These are phyloP conservation scores for Gari tellinella DNA, from an alignment of 2,888 invertebrate species.

Conservation along the genomic window DNA sequence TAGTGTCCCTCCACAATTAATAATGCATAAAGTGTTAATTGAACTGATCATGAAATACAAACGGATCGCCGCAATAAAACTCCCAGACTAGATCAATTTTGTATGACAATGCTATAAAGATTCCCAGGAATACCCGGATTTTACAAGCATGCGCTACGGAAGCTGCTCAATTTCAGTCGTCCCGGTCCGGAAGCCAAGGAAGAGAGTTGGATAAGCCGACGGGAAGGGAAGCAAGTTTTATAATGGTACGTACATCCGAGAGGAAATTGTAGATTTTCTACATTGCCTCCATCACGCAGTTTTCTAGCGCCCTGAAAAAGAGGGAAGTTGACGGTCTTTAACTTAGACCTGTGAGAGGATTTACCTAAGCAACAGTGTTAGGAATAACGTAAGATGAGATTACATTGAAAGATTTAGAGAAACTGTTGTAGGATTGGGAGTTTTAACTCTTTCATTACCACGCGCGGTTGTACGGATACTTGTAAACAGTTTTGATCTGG, in stretches of 20 bases:
- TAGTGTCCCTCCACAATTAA: conserved; percentile 42
- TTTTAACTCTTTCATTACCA: no score
- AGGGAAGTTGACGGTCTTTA: no score
- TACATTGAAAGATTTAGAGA: no score
- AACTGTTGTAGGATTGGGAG: no score
- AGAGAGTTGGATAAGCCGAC: conserved; percentile 22
- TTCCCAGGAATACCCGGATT: no score
- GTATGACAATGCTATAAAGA: no score
- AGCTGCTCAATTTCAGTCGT: neutral
- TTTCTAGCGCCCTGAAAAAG: conserved; percentile 6
- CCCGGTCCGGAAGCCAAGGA: conserved; percentile 25
- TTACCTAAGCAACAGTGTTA: no score
- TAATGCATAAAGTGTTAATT: conserved; percentile 54
- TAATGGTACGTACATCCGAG: conserved; percentile 43
- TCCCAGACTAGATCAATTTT: neutral
- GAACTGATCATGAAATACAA: conserved; percentile 40
- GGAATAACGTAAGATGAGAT: no score
- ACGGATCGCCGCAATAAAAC: conserved; percentile 32
- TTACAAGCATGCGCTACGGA: conserved; percentile 2
- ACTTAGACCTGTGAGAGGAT: no score
- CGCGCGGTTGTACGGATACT: no score
- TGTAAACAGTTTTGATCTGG: no score
- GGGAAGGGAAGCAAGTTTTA: conserved; percentile 25
- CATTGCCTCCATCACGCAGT: conserved; percentile 12
- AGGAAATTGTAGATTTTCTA: conserved; percentile 38